Percentiles rank a stretch among this genome's conserved stretches.
Conservation (phyloP, 2,113 vertebrate genomes). For the Atrichornis clamosus region DNA sequence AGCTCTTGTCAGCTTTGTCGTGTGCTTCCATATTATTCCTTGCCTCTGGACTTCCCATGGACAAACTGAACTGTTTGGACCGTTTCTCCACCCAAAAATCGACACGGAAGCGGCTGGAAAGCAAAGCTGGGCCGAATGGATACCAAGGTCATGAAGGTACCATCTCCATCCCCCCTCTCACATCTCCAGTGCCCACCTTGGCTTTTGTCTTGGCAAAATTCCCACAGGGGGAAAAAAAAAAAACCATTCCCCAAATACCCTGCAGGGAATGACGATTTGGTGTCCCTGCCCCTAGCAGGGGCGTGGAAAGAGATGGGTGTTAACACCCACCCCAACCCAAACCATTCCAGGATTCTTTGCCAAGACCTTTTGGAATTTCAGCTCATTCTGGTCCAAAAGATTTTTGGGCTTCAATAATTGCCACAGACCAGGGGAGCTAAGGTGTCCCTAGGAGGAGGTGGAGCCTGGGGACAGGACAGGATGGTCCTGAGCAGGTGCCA, state of each 20-base stretch:
- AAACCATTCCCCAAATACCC: background rate
- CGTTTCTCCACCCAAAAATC: background rate
- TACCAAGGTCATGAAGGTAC: background rate
- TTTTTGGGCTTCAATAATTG: background rate
- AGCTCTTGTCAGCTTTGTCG: background rate
- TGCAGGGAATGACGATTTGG: background rate
- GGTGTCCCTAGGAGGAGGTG: background rate
- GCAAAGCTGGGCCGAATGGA: background rate
- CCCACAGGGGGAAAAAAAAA: background rate
- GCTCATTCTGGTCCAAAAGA: background rate
- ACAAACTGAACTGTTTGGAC: background rate
- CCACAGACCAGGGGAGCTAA: background rate
- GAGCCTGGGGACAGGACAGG: background rate
- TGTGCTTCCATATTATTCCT: background rate
- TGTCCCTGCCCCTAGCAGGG: rapidly evolving
- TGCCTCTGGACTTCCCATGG: rapidly evolving
- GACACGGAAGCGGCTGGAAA: rapidly evolving
- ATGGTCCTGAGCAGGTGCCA: background rate
- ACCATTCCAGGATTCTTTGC: background rate
- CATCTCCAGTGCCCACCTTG: background rate
- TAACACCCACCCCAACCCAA: background rate
- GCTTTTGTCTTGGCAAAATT: background rate
- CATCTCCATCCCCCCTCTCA: background rate
- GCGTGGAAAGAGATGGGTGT: background rate
- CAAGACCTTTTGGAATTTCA: background rate